These are phyloP conservation scores for Baronia brevicornis DNA, from an alignment of 2,888 invertebrate species.

Conservation along the genomic window DNA sequence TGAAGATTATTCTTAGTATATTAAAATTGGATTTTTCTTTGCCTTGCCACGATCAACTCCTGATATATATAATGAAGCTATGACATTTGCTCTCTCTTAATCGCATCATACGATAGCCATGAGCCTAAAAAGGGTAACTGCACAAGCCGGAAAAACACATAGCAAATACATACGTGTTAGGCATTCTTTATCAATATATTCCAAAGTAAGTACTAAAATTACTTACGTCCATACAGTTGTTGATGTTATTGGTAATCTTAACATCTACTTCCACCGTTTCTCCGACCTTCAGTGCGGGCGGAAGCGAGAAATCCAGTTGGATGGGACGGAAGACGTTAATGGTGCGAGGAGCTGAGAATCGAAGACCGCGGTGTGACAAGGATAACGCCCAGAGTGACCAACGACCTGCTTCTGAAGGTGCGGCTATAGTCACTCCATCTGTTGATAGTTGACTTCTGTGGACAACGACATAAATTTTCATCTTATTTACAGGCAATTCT, in stretches of 20 bases:
- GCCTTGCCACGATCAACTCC: no score
- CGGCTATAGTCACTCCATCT: slow-evolving; percentile 74
- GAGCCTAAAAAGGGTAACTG: no score
- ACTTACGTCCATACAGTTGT: slow-evolving; percentile 82
- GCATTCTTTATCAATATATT: not conserved
- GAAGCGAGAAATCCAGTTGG: slow-evolving; percentile 77
- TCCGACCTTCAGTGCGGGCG: slow-evolving; percentile 76
- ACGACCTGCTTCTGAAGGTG: slow-evolving; percentile 78
- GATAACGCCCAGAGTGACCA: slow-evolving; percentile 80
- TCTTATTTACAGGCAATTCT: no score
- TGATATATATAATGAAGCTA: no score
- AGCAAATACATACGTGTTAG: no score
- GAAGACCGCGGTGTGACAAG: slow-evolving; percentile 65
- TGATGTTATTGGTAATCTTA: slow-evolving; percentile 80
- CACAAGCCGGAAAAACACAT: no score
- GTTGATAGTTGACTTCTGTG: slow-evolving; percentile 74
- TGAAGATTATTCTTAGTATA: no score
- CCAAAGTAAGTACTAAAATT: slow-evolving; percentile 5
- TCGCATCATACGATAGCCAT: no score
- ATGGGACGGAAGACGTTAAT: slow-evolving; percentile 78
- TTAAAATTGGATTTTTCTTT: no score
- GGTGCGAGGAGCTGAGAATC: slow-evolving; percentile 76
- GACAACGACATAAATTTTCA: slow-evolving; percentile 12
- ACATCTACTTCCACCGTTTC: slow-evolving; percentile 81
- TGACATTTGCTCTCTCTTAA: no score